Evolutionary conservation across 2,888 invertebrate genomes (phyloP).

Genomic region (Tenthredo mesomela): DNA sequence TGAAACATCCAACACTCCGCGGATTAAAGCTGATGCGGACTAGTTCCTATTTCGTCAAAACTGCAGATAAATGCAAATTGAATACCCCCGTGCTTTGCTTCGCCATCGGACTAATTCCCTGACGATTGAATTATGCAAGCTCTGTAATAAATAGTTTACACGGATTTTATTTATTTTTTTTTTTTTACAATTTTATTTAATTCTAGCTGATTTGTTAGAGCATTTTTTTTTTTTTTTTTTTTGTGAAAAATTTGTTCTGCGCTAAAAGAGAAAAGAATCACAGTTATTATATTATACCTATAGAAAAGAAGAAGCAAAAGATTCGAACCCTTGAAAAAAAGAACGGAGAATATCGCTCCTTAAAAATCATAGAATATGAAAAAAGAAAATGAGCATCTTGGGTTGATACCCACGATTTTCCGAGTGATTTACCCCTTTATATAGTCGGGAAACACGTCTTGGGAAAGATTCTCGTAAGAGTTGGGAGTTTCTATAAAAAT

Average conservation of each 20-base stretch:
- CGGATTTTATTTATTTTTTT: too few relatives aligned
- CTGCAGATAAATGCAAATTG: background rate
- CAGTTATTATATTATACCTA: background rate
- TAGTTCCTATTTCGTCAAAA: background rate
- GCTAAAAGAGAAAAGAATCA: background rate
- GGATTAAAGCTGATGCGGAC: background rate
- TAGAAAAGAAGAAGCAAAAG: background rate
- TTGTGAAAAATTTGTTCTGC: background rate
- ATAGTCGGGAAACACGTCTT: conserved; percentile 50
- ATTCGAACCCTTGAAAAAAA: background rate
- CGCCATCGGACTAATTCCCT: background rate
- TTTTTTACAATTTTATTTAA: background rate
- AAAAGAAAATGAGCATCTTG: background rate
- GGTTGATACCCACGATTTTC: conserved; percentile 70
- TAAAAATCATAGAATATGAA: conserved; percentile 14
- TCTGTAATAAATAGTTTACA: background rate
- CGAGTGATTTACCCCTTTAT: conserved; percentile 71
- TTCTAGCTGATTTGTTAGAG: background rate
- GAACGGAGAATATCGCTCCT: background rate
- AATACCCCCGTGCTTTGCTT: background rate
- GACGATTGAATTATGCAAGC: background rate
- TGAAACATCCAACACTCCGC: background rate
- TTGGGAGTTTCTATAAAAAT: background rate
- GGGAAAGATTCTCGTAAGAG: background rate
- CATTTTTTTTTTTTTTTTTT: background rate